Base-by-base conservation (phyloP, 2,888 invertebrate species). In the Polyommatus iphigenia region DNA sequence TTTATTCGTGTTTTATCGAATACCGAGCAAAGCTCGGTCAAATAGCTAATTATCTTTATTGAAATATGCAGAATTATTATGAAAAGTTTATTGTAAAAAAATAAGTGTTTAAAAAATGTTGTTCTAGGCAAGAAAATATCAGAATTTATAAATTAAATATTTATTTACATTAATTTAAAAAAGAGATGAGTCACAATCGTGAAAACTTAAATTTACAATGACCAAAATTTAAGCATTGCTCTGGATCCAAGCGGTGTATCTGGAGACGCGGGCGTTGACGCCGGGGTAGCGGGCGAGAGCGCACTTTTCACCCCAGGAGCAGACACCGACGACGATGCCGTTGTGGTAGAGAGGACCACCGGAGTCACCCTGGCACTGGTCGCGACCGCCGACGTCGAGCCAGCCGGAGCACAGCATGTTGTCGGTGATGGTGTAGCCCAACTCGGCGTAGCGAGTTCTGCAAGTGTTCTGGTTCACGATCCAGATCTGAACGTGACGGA, bases 321-420 rank as follows among this genome's bases (percentile, higher is more conserved):
- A 50, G 0, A 76, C 7, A 83, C 82, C 10, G 72, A 81, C 79
- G 6, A 90, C 82, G 3, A 87, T 79, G 3, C 80, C 79, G 78
- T 88, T 87, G 83, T 91, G 89, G 81, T 87, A 83, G 8, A 90
- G 85, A 50, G 91, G 90, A 57, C 91, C 88, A 1, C 91, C 91
- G 41, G 87, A 87, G 82, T 90, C 91, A 2, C 88, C 89, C 78
- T 85, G 85, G 85, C 91, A 91, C 84, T 89, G 88, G 80, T 88
- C 91, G 36, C 90, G 89, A 46, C 91, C 90, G 6, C 90, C 90
- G 0, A 88, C 87, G 76, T 87, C 86, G 71, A 89, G 82, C 85
- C 85, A 87, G 3, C 89, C 90, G 13, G 89, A 84, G 83, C 90
- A 91, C 79, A 90, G 50, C 89, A 90, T 89, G 82, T 88, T 87